Percentiles rank a stretch among this genome's conserved stretches.
phyloP scores from a whole-genome alignment of 2,113 vertebrate species.

The Podarcis muralis region DNA sequence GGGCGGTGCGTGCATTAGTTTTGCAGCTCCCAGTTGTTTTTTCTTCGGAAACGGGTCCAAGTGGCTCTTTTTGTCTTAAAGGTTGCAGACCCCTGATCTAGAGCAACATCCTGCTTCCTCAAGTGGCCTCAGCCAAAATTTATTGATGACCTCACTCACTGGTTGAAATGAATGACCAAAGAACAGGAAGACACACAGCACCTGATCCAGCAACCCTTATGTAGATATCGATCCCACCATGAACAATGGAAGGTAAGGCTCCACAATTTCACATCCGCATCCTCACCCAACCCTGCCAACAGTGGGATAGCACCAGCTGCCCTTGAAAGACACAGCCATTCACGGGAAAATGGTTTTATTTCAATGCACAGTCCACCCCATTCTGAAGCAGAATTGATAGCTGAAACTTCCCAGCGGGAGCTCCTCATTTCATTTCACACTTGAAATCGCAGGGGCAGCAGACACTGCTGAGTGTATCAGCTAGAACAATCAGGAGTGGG shows the following conservation, averaged over 20 bases:
- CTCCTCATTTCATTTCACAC: background rate
- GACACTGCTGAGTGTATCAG: background rate
- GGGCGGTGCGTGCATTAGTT: too few relatives aligned
- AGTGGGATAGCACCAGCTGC: too few relatives aligned
- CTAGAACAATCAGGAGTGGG: slow-evolving; percentile 1
- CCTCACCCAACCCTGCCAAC: background rate
- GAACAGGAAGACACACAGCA: background rate
- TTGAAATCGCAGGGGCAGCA: background rate
- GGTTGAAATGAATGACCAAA: background rate
- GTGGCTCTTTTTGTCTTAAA: too few relatives aligned
- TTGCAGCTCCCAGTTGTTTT: too few relatives aligned
- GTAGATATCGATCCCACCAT: background rate
- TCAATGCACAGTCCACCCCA: background rate
- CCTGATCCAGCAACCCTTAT: background rate
- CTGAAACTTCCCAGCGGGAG: background rate
- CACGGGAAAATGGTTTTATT: background rate
- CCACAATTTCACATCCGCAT: too few relatives aligned
- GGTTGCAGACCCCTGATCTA: too few relatives aligned
- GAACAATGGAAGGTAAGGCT: background rate
- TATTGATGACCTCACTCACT: background rate
- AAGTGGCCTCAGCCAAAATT: background rate
- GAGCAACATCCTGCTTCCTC: background rate
- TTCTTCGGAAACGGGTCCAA: too few relatives aligned
- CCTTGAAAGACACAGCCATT: background rate
- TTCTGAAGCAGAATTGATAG: background rate